Conservation (phyloP, 2,113 vertebrate species). For the Coreoperca whiteheadi region DNA sequence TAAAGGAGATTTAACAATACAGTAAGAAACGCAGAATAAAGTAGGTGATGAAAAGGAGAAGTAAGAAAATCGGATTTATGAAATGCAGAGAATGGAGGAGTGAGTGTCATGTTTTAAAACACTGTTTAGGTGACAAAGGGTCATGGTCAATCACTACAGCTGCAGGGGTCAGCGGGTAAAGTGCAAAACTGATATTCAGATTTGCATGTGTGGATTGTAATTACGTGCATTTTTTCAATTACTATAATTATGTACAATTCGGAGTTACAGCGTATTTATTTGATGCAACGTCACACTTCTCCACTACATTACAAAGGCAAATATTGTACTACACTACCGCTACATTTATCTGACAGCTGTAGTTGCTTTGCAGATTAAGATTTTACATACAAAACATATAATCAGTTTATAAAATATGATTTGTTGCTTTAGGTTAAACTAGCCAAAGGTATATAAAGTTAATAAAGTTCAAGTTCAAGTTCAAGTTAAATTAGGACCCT, state of each 20-base stretch:
- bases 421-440: background rate
- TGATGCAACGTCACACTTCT: background rate
- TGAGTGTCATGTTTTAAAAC: background rate
- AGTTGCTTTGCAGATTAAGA: background rate
- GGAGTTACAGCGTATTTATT: background rate
- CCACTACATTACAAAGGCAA: too few species aligned
- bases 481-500: background rate
- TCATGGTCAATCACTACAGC: constrained; percentile 21
- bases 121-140: too few species aligned
- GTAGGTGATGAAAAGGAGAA: background rate
- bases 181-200: background rate
- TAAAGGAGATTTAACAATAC: constrained; percentile 24
- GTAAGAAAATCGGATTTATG: background rate
- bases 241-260: background rate
- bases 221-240: background rate
- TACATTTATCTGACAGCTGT: background rate
- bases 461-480: too few species aligned
- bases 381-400: background rate
- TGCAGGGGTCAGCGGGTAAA: background rate
- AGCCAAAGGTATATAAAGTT: background rate
- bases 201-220: background rate
- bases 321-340: background rate
- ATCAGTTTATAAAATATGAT: background rate
- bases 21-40: background rate
- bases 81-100: background rate